Evolutionary conservation across 2,797 vertebrate species (phyloP).

Genomic region (Podarcis lilfordi): DNA sequence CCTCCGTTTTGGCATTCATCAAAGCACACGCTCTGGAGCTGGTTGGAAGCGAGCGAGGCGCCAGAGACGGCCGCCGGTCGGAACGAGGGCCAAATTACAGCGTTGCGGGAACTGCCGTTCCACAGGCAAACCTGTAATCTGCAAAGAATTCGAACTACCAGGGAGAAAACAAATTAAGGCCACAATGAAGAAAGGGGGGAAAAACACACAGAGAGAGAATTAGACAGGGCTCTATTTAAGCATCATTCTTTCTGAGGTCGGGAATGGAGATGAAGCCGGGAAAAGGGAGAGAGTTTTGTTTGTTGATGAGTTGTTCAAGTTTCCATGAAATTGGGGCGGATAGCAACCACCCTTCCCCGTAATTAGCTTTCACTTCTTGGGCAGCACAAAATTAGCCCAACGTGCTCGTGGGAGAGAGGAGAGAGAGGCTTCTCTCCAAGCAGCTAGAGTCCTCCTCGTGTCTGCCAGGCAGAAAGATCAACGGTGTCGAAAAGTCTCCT

Average conservation of each 20-base stretch:
- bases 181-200: constrained; percentile 57
- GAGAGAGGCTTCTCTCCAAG: constrained; percentile 5
- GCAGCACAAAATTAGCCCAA: neutral
- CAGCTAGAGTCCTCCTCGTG: neutral
- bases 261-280: neutral
- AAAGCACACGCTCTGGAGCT: neutral
- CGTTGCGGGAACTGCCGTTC: constrained; percentile 68
- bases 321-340: constrained; percentile 49
- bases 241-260: neutral
- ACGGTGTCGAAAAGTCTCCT: too few relatives aligned
- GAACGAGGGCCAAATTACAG: constrained; percentile 72
- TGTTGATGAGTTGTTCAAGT: constrained; percentile 48
- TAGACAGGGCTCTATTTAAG: constrained; percentile 65
- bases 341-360: neutral
- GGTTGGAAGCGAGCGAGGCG: constrained; percentile 32
- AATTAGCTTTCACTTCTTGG: constrained; percentile 39
- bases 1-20: neutral
- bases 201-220: constrained; percentile 38
- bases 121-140: constrained; percentile 75
- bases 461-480: neutral
- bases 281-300: constrained; percentile 39
- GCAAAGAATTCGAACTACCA: constrained; percentile 73
- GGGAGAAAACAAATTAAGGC: constrained; percentile 69
- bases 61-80: constrained; percentile 50
- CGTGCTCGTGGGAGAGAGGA: neutral